Base-by-base conservation (phyloP, 2,113 vertebrate species). In the Onychostruthus taczanowskii region DNA sequence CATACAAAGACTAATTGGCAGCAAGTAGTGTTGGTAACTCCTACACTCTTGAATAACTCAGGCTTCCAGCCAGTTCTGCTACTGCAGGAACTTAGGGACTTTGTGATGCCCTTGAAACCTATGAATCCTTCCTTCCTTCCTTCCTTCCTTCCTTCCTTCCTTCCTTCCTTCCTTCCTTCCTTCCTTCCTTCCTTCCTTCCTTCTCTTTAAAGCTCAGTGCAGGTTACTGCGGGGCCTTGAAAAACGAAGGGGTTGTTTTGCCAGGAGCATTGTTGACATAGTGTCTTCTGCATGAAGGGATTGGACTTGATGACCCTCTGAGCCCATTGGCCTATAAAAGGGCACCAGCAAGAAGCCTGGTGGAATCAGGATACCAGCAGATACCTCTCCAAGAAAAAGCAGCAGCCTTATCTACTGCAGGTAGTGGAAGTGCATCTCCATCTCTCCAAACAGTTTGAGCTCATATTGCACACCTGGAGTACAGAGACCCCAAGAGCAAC, bases 1-100 rank as follows among this genome's bases (percentile, higher is more conserved):
- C 74, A 87, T 85, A 95, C 78, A 91, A 85, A 87, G 84, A 91
- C 63, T 91, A 91, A 95, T 95, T 95, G 89, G 74, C 87, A 95
- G 82, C 58, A 96, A 82, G 79, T 66, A 83, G 69, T 30, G 74
- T 46, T 82, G 58, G 62, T 85, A 91, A 90, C 87, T 95, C 84
- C 95, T 87, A 94, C 87, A 31, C 52, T 49, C 58, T 78, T 89
- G 89, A 91, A 68, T 80, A 93, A 55, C 80, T 70, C 44, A 47
- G 80, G 84, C 72, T 93, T 90, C 41, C 80, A 93, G 88, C 53
- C 92, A 95, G 70, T 91, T 93, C 56, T 93, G 62, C 39, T 75
- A 10, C 87, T 61, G 58, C 15, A 82, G 58, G 58, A 95, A 87
- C 81, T 84, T 82, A 63, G 91, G 74, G 61, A 96, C 95, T 82